phyloP scores from a whole-genome alignment of 1,140 invertebrate genomes.

The Frieseomelitta varia region DNA sequence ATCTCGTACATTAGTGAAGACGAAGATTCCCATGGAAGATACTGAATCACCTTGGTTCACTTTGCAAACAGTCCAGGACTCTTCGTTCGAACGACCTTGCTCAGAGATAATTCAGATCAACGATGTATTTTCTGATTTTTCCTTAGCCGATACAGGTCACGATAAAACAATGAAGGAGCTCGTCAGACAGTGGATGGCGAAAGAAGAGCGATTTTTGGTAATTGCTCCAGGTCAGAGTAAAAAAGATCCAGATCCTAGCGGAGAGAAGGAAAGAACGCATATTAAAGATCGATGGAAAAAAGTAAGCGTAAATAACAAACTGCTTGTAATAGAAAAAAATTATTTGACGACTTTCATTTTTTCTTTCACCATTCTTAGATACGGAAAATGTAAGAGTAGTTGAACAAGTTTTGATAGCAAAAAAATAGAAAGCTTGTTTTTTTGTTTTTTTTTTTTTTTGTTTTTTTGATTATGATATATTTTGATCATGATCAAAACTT shows the following conservation, averaged over 20 bases:
- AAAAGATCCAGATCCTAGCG: too few species aligned
- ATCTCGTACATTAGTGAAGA: not conserved
- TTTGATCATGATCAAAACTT: not conserved
- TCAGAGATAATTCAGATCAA: not conserved
- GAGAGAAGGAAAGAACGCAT: not conserved
- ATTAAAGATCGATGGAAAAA: not conserved
- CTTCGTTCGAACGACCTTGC: not conserved
- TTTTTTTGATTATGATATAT: too few species aligned
- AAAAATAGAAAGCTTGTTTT: not conserved
- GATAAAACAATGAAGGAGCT: not conserved
- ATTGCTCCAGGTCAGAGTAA: not conserved
- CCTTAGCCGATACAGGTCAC: not conserved
- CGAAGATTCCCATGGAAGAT: not conserved
- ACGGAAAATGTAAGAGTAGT: not conserved
- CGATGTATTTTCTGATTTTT: conserved; percentile 24
- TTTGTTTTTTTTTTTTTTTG: too few species aligned
- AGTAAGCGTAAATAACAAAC: not conserved
- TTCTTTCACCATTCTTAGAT: not conserved
- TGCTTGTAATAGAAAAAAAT: not conserved
- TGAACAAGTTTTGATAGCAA: too few species aligned
- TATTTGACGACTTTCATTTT: not conserved
- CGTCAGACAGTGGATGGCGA: not conserved
- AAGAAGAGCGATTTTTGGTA: too few species aligned
- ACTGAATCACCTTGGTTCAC: too few species aligned
- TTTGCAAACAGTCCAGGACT: not conserved